Base-by-base conservation (phyloP, 2,797 vertebrate genomes). In the Delichon dasypus region DNA sequence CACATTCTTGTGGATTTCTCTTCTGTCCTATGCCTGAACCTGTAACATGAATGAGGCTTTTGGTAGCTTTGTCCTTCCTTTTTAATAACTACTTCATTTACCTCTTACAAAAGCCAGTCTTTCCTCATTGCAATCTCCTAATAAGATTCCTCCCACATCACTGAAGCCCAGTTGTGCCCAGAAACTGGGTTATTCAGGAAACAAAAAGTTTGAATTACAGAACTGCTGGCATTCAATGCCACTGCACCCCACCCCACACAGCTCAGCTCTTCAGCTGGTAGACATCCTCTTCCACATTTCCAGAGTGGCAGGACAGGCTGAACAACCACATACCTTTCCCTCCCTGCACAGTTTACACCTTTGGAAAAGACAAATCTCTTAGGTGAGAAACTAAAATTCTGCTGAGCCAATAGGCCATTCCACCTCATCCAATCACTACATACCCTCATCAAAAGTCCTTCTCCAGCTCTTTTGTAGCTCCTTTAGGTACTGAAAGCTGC, bases 21-120 rank as follows among this genome's bases (percentile, higher is more conserved):
- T 75, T 91, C 90, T 96, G 73, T 92, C 82, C 93, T 90, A 66
- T 92, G 86, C 77, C 93, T 61, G 5, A 97, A 95, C 85, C 91
- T 88, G 93, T 73, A 96, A 93, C 75, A 72, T 76, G 91, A 97
- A 95, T 93, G 74, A 94, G 71, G 90, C 85, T 86, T 94, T 94
- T 88, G 73, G 90, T 83, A 93, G 85, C 89, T 95, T 96, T 96
- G 91, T 96, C 85, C 25, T 93, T 88, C 45, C 80, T 91, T 94
- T 95, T 96, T 94, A 94, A 95, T 95, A 94, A 96, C 58, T 60
- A 88, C 88, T 94, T 94, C 74, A 91, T 94, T 97, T 95, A 94
- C 74, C 51, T 62, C 77, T 88, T 78, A 94, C 90, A 97, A 97
- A 97, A 90, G 90, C 67, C 83, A 88, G 75, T 44, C 90, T 88